These are phyloP conservation scores for Daboia siamensis DNA, from an alignment of 2,113 vertebrate species.

Conservation along the genomic window DNA sequence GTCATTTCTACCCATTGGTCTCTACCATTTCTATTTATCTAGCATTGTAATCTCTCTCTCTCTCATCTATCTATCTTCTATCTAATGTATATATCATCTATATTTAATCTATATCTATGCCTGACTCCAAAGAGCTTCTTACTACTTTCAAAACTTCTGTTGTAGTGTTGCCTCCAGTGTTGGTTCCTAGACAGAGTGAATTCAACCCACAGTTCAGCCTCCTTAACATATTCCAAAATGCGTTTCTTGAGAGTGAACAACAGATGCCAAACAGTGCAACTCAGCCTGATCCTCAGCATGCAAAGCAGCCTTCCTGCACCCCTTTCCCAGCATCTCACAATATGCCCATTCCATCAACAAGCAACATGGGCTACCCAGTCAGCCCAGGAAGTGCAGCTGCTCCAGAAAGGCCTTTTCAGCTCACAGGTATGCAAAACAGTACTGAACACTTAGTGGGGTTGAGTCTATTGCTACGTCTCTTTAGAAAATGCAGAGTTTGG, in stretches of 20 bases:
- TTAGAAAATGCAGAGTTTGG: neutral
- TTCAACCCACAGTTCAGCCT: neutral
- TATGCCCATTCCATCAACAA: conserved; percentile 79
- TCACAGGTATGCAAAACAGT: conserved; percentile 75
- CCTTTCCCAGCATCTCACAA: conserved; percentile 27
- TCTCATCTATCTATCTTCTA: no score
- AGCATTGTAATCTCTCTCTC: no score
- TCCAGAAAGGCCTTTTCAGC: conserved; percentile 84
- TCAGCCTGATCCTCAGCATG: neutral
- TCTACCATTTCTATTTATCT: no score
- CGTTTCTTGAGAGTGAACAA: neutral
- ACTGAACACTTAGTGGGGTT: neutral
- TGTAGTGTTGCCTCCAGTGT: neutral
- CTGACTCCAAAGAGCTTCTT: neutral
- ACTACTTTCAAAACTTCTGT: neutral
- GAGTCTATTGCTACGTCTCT: neutral
- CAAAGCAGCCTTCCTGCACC: neutral
- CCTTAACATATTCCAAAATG: neutral
- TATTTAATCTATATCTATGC: neutral
- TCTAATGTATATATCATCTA: no score
- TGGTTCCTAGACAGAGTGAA: neutral
- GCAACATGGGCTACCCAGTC: conserved; percentile 78
- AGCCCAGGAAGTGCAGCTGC: conserved; percentile 85
- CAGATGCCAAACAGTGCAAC: neutral
- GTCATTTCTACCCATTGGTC: no score